Evolutionary conservation across 2,113 vertebrate species (phyloP).

Genomic region (Barnardius zonarius): DNA sequence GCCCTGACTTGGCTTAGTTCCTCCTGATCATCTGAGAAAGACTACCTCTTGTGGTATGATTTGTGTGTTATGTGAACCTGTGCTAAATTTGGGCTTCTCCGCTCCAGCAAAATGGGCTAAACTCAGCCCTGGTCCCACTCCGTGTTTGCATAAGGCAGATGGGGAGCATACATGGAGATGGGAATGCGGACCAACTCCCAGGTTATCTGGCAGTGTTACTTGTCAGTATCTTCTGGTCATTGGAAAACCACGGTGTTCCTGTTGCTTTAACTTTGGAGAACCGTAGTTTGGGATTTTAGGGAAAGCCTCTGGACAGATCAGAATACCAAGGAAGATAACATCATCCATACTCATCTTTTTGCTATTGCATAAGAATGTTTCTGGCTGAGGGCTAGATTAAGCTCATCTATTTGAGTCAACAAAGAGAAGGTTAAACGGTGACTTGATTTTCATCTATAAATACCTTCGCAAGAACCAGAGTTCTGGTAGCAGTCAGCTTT

Average conservation of each 20-base stretch:
- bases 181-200: not conserved
- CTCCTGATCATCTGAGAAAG: not conserved
- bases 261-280: not conserved
- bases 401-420: not conserved
- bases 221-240: not conserved
- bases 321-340: not conserved
- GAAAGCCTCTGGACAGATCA: not conserved
- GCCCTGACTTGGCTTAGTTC: not conserved
- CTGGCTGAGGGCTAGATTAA: not conserved
- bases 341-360: not conserved
- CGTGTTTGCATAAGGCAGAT: not conserved
- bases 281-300: not conserved
- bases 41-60: not conserved
- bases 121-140: rapidly evolving
- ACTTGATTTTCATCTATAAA: slow-evolving; percentile 16
- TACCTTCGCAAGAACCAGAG: not conserved
- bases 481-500: not conserved
- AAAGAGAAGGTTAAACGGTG: not conserved
- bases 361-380: not conserved
- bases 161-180: not conserved
- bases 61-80: not conserved
- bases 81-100: not conserved
- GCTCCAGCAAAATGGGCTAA: not conserved
- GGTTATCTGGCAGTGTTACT: not conserved
- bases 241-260: not conserved